A percentile compares a stretch with the other conserved stretches of the same genome.
Evolutionary conservation across 53 echinoderm and acorn worm species (phyloP).

Genomic region (Stichopus horrens): DNA sequence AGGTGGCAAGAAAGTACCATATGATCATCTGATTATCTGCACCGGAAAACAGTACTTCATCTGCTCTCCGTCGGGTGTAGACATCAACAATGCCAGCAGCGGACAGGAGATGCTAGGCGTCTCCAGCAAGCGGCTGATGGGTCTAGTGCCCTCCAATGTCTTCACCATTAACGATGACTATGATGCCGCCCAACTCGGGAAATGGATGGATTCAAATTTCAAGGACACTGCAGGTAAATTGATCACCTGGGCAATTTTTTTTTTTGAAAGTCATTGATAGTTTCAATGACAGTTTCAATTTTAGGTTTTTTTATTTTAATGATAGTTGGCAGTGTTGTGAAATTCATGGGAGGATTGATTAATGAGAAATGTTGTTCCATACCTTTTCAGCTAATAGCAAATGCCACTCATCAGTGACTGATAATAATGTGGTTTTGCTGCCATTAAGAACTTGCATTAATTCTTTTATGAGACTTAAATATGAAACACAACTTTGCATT

Average conservation of each 20-base stretch:
- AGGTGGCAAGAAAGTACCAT: slow-evolving; percentile 83
- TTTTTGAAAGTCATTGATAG: too few species aligned
- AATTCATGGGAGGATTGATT: too few species aligned
- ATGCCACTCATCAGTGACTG: too few species aligned
- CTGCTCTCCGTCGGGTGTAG: slow-evolving; percentile 73
- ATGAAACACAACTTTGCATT: too few species aligned
- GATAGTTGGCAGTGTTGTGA: too few species aligned
- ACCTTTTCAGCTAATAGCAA: too few species aligned
- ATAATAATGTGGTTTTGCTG: too few species aligned
- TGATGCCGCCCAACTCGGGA: slow-evolving; percentile 58
- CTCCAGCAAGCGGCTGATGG: slow-evolving; percentile 65
- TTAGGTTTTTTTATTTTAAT: too few species aligned
- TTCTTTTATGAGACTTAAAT: too few species aligned
- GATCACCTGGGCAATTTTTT: not conserved
- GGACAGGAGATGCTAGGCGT: slow-evolving; percentile 64
- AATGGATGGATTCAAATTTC: slow-evolving; percentile 78
- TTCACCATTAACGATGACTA: slow-evolving; percentile 82
- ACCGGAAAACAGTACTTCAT: slow-evolving; percentile 93
- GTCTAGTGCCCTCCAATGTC: slow-evolving; percentile 75
- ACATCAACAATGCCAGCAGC: slow-evolving; percentile 63
- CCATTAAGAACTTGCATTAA: too few species aligned
- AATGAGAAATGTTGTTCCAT: too few species aligned
- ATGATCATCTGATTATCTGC: slow-evolving; percentile 86
- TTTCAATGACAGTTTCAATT: too few species aligned
- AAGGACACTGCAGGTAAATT: slow-evolving; percentile 71